These are phyloP conservation scores for Agriopis marginaria DNA, from an alignment of 2,888 invertebrate species.

Conservation along the genomic window DNA sequence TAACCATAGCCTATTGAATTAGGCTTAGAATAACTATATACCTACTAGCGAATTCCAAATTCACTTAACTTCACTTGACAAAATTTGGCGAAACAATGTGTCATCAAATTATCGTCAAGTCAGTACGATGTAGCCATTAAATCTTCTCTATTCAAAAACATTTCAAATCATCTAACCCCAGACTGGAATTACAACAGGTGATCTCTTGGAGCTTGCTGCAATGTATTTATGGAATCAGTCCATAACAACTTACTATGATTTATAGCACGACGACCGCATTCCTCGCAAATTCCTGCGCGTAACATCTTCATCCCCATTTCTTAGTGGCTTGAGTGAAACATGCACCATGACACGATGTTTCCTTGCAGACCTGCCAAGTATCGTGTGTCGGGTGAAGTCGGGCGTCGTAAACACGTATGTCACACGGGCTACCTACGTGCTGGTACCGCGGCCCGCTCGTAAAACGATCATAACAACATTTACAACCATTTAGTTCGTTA, in stretches of 20 bases:
- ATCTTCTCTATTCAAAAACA: neutral
- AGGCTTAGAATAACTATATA: no score
- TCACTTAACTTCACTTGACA: no score
- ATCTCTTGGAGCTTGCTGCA: slow-evolving; percentile 8
- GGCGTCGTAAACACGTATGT: slow-evolving; percentile 80
- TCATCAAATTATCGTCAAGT: no score
- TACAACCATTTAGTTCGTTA: slow-evolving; percentile 56
- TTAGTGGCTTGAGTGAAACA: slow-evolving; percentile 70
- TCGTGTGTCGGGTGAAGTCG: slow-evolving; percentile 74
- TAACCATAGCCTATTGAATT: no score
- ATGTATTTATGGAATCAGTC: slow-evolving; percentile 40
- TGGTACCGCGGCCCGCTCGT: slow-evolving; percentile 61
- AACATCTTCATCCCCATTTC: slow-evolving; percentile 72
- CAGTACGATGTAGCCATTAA: neutral
- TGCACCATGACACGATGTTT: slow-evolving; percentile 69
- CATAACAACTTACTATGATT: slow-evolving; percentile 43
- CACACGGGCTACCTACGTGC: slow-evolving; percentile 74
- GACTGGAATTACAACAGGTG: neutral
- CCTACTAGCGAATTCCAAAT: no score
- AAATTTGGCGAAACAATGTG: no score
- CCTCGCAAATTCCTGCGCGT: slow-evolving; percentile 73
- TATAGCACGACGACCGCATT: slow-evolving; percentile 40
- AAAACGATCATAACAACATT: slow-evolving; percentile 71
- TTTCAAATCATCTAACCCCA: neutral
- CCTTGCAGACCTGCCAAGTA: slow-evolving; percentile 74